Evolutionary conservation across 2,888 invertebrate genomes (phyloP), one percentile per base, ranked within the genome.

Genomic region (Lasioglossum villosulum): DNA sequence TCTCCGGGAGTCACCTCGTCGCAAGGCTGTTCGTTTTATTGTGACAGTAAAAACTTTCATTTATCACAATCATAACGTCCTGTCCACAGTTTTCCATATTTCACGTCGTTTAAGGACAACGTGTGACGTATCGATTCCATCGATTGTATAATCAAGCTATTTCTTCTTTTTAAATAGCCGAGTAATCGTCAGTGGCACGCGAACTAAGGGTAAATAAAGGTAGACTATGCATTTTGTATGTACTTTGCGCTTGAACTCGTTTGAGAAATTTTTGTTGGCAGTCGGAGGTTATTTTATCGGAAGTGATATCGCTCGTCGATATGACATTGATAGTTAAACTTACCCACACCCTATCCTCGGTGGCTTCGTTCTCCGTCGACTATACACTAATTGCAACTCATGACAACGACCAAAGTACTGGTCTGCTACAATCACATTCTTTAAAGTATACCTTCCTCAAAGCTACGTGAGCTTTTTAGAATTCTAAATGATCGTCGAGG

Each of bases 11-110:
- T 39, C 37, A n/a, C n/a, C 68, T 37, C 39, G 39, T 12, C 3
- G 12, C 37, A 68, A 68, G 68, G 68, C 23, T 68, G 68, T 52
- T 23, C 10, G 23, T 23, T 39, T 68, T n/a, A 12, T 68, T 12
- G 12, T 39, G 68, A 68, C 68, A 39, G 4, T 68, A 68, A 12
- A 68, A 68, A 68, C 68, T 68, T 68, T 68, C 68, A 37, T 68
- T 39, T 39, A 39, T 68, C 68, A 68, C 12, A 68, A 37, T 37
- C 39, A 5, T n/a, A 39, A 39, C 12, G 37, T 37, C 68, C 0
- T 23, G 34, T 5, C 12, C 12, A n/a, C 5, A n/a, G 68, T 34
- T 68, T 39, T 39, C 68, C 37, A 34, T 68, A 23, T 34, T 68
- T 68, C 68, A 19, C 4, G 8, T 23, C 34, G 34, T 68, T 23